phyloP scores from a whole-genome alignment of 2,797 vertebrate species.

The Leptoclinus maculatus region DNA sequence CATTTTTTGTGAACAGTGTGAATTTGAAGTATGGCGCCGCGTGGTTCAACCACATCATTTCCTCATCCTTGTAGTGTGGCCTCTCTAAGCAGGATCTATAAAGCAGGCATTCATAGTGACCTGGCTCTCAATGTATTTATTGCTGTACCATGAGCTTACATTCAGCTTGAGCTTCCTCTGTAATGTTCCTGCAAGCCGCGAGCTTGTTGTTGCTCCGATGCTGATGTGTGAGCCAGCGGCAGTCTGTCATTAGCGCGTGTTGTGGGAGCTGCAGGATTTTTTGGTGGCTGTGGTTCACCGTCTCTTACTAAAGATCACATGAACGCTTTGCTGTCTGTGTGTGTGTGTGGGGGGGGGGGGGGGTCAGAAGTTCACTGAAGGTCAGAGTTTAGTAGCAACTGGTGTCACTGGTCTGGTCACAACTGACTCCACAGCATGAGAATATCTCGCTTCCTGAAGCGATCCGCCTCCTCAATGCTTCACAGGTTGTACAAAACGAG shows the following conservation, averaged over 20 bases:
- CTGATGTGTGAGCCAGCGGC: slow-evolving; percentile 20
- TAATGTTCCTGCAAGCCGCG: slow-evolving; percentile 16
- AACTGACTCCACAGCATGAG: neutral
- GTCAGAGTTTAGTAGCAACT: slow-evolving; percentile 21
- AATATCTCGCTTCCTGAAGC: neutral
- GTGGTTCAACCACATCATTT: neutral
- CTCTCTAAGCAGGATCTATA: neutral
- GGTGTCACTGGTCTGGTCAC: slow-evolving; percentile 13
- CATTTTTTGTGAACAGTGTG: neutral
- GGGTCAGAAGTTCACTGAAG: slow-evolving; percentile 39
- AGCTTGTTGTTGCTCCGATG: slow-evolving; percentile 19
- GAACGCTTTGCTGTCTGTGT: slow-evolving; percentile 28
- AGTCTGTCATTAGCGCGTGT: slow-evolving; percentile 41
- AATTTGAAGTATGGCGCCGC: neutral
- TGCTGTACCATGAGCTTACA: neutral
- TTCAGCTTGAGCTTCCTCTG: neutral
- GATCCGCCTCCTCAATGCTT: neutral
- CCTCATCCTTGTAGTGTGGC: neutral
- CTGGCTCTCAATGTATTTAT: neutral
- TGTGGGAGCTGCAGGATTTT: slow-evolving; percentile 26
- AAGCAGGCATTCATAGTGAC: neutral
- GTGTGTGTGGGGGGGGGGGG: neutral
- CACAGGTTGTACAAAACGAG: neutral
- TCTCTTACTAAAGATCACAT: slow-evolving; percentile 55
- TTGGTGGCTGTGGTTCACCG: slow-evolving; percentile 37